Conservation (phyloP, 2,888 invertebrate genomes). For the Sarcophaga rosellei region DNA sequence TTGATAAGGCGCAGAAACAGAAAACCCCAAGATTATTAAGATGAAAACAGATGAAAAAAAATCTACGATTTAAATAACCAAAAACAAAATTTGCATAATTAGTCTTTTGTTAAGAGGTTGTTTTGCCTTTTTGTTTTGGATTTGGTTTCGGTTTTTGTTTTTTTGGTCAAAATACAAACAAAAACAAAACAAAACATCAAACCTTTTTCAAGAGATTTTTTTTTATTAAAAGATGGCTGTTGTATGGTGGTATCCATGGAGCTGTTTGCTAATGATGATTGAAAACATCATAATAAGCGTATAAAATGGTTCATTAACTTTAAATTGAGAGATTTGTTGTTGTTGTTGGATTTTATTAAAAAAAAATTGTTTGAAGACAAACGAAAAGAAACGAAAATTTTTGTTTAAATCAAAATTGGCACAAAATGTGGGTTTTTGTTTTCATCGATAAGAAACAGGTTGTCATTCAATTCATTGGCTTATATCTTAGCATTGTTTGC, state of each 20-base stretch:
- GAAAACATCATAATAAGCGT: conserved; percentile 4
- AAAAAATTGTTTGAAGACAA: background rate
- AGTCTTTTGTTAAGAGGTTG: conserved; percentile 20
- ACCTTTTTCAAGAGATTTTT: too few relatives aligned
- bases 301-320: conserved; percentile 56
- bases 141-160: background rate
- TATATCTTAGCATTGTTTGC: background rate
- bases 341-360: background rate
- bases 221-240: too few relatives aligned
- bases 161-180: background rate
- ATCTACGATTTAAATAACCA: background rate
- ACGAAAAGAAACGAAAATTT: background rate
- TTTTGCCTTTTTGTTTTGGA: background rate
- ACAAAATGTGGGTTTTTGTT: background rate
- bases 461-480: background rate
- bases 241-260: background rate
- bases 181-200: background rate
- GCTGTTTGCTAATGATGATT: conserved; percentile 24
- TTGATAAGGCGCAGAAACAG: conserved; percentile 13
- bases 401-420: background rate
- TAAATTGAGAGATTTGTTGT: background rate
- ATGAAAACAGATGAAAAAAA: background rate
- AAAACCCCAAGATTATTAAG: conserved; percentile 10
- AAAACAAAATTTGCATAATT: conserved; percentile 46
- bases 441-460: background rate